Percentiles rank a stretch among this genome's conserved stretches.
These are phyloP conservation scores for Cyclargus thomasi DNA, from an alignment of 1,140 invertebrate species.

Conservation along the genomic window DNA sequence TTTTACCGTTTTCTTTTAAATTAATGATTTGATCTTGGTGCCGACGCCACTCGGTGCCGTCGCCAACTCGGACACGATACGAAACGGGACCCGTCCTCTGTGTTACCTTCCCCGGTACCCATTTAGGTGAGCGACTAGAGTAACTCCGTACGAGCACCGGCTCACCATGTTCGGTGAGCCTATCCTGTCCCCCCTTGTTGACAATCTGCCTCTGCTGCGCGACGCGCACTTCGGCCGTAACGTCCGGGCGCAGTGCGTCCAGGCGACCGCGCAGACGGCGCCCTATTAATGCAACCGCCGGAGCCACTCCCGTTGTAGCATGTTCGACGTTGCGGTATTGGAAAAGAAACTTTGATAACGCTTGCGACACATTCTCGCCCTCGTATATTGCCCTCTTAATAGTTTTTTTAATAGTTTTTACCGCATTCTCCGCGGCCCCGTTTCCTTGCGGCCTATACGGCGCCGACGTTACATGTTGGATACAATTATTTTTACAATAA, in stretches of 20 bases:
- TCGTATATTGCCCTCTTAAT: conserved; percentile 36
- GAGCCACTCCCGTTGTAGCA: conserved; percentile 30
- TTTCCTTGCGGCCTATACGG: conserved; percentile 51
- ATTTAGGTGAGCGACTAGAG: no score
- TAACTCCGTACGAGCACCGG: no score
- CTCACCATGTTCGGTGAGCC: no score
- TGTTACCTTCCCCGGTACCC: no score
- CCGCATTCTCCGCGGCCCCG: conserved; percentile 53
- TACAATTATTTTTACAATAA: conserved; percentile 40
- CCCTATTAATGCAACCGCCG: conserved; percentile 32
- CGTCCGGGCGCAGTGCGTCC: conserved; percentile 31
- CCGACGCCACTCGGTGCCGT: no score
- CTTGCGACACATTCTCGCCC: conserved; percentile 23
- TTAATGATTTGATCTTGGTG: no score
- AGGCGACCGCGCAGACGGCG: conserved; percentile 28
- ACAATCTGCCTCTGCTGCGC: conserved; percentile 21
- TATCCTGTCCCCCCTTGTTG: conserved; percentile 8
- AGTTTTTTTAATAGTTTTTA: conserved; percentile 52
- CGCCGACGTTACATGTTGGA: conserved; percentile 39
- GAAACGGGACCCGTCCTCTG: no score
- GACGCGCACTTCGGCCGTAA: conserved; percentile 10
- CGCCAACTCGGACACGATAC: no score
- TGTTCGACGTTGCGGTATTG: conserved; percentile 38
- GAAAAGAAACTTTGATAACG: conserved; percentile 31
- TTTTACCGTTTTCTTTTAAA: no score